Evolutionary conservation across 2,888 invertebrate species (phyloP), one percentile per base, ranked within the genome.

Genomic region (Amblyjoppa fuscipennis): DNA sequence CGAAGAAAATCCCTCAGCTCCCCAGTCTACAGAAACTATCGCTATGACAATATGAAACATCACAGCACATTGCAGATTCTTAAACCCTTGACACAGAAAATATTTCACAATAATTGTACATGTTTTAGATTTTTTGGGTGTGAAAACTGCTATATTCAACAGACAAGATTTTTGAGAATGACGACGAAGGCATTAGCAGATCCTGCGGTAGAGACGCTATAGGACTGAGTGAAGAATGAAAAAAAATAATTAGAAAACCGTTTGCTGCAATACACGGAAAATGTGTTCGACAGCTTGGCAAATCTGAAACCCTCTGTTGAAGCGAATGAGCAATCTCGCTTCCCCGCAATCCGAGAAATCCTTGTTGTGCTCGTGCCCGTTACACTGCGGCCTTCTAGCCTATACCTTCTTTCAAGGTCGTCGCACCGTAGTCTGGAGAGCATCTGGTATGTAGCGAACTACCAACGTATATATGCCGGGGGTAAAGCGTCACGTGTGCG

Each of bases 241-340:
- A 61, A 25, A 16, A 34, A 64, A 64, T 59, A 25, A 64, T n/a
- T 5, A 64, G 6, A 64, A 64, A 34, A 64, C 7, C 34, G 6
- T 87, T 83, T 84, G 86, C 85, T n/a, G n/a, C 7, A 64, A 34
- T 34, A 64, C 16, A 11, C 31, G 16, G 34, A 13, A 89, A 91
- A 91, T 91, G 89, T 90, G 92, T 91, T 91, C 91, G 92, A 91
- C 93, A 93, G 92, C 92, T 92, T 92, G 84, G 51, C 64, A 70
- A 81, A 84, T 81, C 53, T 41, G 53, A 74, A 68, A 34, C 31
- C 31, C 16, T 64, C 61, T 16, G 31, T 64, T 34, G 61, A 34
- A 31, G 61, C 28, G 61, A 64, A 31, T 4, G 34, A 34, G 7
- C 20, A 25, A 6, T 28, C 34, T 41, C 53, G 64, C 41, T 53